phyloP scores from a whole-genome alignment of 2,888 invertebrate species.

The Stenoptilia bipunctidactyla region DNA sequence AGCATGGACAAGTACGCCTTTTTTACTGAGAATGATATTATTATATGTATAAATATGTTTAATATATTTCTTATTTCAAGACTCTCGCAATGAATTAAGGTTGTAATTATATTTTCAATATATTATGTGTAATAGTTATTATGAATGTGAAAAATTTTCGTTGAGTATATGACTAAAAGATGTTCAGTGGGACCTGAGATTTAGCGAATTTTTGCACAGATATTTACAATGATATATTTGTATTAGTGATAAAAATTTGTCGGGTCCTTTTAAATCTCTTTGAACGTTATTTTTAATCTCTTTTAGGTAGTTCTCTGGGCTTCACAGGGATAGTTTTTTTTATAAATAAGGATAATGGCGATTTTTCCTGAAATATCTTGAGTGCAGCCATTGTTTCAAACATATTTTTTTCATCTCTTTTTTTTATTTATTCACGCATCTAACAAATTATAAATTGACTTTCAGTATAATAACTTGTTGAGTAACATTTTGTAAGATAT shows the following conservation, averaged over 20 bases:
- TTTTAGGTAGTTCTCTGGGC: background rate
- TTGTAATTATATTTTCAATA: conserved; percentile 3
- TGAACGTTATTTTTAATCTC: background rate
- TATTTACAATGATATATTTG: background rate
- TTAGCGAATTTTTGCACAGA: conserved; percentile 2
- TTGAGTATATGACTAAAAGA: background rate
- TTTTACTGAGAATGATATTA: background rate
- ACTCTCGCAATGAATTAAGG: background rate
- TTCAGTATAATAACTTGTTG: too few species aligned
- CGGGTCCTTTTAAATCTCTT: background rate
- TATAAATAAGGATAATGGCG: too few species aligned
- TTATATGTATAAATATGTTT: too few species aligned
- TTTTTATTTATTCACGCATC: too few species aligned
- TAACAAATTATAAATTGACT: too few species aligned
- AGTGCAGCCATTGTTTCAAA: too few species aligned
- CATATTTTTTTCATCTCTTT: too few species aligned
- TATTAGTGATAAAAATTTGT: background rate
- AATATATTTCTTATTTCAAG: too few species aligned
- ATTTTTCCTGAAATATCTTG: too few species aligned
- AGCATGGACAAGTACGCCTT: conserved; percentile 1
- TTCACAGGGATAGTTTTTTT: background rate
- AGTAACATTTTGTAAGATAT: too few species aligned
- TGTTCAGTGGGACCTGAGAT: conserved; percentile 6
- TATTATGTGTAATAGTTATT: background rate
- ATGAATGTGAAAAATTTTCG: conserved; percentile 2